Percentiles rank a stretch among this genome's conserved stretches.
Evolutionary conservation across 2,113 vertebrate species (phyloP).

Genomic region (Nipponia nippon): DNA sequence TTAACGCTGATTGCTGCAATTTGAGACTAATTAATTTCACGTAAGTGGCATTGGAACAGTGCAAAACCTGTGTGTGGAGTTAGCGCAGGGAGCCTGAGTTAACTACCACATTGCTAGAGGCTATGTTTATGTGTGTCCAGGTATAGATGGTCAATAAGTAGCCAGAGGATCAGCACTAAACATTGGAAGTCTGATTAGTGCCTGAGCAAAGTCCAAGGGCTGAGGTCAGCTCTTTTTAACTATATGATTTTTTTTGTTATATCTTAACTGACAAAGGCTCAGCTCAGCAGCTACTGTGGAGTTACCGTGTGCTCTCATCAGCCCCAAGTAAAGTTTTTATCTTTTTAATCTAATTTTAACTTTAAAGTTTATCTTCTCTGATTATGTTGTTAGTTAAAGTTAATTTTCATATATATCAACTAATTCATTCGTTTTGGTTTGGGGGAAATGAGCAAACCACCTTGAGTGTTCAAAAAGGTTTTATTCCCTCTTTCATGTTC

Average conservation of each 20-base stretch:
- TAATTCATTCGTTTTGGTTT: neutral
- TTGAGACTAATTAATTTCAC: neutral
- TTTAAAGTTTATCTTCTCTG: conserved; percentile 26
- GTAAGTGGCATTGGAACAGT: neutral
- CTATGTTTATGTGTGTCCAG: neutral
- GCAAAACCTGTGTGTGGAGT: neutral
- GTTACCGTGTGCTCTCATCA: neutral
- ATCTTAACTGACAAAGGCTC: neutral
- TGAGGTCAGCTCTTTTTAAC: conserved; percentile 13
- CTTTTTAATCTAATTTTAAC: conserved; percentile 11
- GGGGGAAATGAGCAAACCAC: conserved; percentile 15
- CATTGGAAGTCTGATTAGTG: neutral
- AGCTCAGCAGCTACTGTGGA: neutral
- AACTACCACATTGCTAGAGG: neutral
- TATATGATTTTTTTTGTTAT: neutral
- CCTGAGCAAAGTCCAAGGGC: conserved; percentile 39
- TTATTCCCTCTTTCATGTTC: conserved; percentile 17
- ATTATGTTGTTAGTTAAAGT: conserved; percentile 23
- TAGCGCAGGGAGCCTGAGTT: neutral
- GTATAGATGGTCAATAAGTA: conserved; percentile 52
- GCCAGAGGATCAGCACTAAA: conserved; percentile 17
- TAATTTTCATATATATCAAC: conserved; percentile 47
- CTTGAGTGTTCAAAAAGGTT: conserved; percentile 49
- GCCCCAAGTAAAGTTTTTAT: conserved; percentile 37
- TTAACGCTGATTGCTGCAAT: neutral